Base-by-base conservation (phyloP, 2,797 vertebrate species). In the Choloepus didactylus region DNA sequence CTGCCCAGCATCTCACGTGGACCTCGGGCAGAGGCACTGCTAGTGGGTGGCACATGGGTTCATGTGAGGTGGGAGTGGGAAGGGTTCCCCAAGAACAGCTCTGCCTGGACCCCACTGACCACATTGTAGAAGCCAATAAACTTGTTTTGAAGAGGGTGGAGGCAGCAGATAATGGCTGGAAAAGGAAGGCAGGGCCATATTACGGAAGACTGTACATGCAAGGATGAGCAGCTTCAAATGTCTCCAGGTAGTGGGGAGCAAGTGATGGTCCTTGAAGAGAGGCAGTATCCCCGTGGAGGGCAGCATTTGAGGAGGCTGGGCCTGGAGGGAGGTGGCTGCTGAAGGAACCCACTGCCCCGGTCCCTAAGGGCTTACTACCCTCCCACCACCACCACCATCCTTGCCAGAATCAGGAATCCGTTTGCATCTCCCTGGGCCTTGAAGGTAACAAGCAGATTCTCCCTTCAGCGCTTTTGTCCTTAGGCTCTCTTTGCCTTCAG, bases 351-450 rank as follows among this genome's bases (percentile, higher is more conserved):
- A 21, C 35, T 49, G 14, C 31, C 19, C 31, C 77, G 72, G 67
- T 59, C 62, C 35, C 35, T 72, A 14, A 18, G 10, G 49, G 41
- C 73, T 51, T 29, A 3, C 14, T 10, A 23, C 23, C 44, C 2
- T 59, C 19, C 31, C n/a, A 5, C 54, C 16, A 19, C 54, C 16
- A 19, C 49, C 49, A 49, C 49, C 49, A 12, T 75, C 35, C 31
- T 44, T 46, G 35, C 35, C 4, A 8, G 29, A 46, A 29, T 35
- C 70, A 31, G 81, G 73, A 35, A 3, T 46, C 38, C 21, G 12
- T 82, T 82, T 54, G 81, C 89, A 86, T 96, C 27, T 81, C 56
- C 38, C 77, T 69, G 72, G 85, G 73, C 70, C 21, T 93, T 76
- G 35, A 64, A 94, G 23, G 92, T 21, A 95, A 69, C 56, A 4